Base-by-base conservation (phyloP, 1,140 invertebrate genomes). In the Popillia japonica region DNA sequence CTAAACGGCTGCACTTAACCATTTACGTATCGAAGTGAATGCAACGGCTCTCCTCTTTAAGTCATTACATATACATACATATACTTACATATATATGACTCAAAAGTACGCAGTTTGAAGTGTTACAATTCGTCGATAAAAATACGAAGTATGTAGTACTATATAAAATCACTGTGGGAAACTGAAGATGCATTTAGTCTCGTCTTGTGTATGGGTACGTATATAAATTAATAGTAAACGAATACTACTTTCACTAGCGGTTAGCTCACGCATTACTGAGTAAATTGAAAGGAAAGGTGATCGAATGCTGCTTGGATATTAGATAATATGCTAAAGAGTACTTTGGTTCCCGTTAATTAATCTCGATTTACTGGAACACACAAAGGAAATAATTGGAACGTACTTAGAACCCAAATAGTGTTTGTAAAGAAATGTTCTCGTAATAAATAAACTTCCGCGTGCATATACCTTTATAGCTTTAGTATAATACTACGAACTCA, bases 301-400 rank as follows among this genome's bases (percentile, higher is more conserved):
- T 68, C 9, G 61, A 68, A 68, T 68, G 61, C 27, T 22, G 22
- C 22, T 8, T 27, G 61, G 61, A 68, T 68, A 20, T 68, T 68
- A 68, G 61, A 34, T 68, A 68, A 27, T 68, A 68, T 68, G 61
- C 22, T 22, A 68, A 68, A 27, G 6, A 14, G 14, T 17, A 17
- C 17, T 55, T 55, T 55, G 48, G 17, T 55, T 55, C 14, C 17
- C 11, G n/a, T 55, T n/a, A 55, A 55, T 55, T 55, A 55, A n/a
- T 6, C 11, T 6, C 11, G 61, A 68, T 68, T 68, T 68, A 27
- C 22, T 9, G 22, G 61, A 68, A 68, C 22, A 34, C 7, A 10
- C 14, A 3, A 55, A 55, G 1, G 48, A 17, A 55, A 55, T 14
- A n/a, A 55, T 17, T 55, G 17, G 11, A n/a, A 7, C 27, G 27